Conservation (phyloP, 2,797 vertebrate genomes). For the Melanotaenia boesemani region DNA sequence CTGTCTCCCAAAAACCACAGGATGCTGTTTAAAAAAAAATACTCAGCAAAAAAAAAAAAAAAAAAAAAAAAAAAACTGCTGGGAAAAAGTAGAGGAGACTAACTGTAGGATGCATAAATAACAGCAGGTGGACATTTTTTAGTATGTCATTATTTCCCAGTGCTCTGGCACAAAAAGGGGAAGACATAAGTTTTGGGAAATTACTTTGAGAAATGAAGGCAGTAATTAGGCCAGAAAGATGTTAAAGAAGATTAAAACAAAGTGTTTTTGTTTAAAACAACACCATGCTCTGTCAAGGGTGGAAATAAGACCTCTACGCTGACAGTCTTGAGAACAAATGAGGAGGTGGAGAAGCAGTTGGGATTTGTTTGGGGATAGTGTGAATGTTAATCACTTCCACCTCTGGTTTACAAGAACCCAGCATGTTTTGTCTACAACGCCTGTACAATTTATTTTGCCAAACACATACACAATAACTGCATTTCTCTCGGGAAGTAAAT, state of each 20-base stretch:
- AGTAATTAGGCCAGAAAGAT: constrained; percentile 54
- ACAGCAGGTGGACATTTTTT: constrained; percentile 37
- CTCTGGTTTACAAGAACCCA: constrained; percentile 70
- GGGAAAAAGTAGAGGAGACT: constrained; percentile 12
- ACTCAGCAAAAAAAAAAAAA: constrained; percentile 29
- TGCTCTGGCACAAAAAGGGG: constrained; percentile 5
- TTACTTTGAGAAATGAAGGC: constrained; percentile 45
- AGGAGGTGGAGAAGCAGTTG: constrained; percentile 42
- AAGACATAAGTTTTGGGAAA: constrained; percentile 22
- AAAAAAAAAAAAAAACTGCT: constrained; percentile 3
- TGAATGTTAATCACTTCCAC: constrained; percentile 75
- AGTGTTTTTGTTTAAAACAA: constrained; percentile 54
- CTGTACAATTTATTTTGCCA: constrained; percentile 55
- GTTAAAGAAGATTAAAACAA: constrained; percentile 40
- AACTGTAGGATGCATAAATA: constrained; percentile 30
- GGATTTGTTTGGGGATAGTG: constrained; percentile 54
- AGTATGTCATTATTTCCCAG: constrained; percentile 29
- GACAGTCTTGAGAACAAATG: constrained; percentile 58
- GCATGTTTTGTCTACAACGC: constrained; percentile 63
- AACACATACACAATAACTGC: constrained; percentile 49
- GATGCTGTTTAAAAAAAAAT: constrained; percentile 29
- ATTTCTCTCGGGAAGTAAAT: constrained; percentile 27
- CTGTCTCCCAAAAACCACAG: constrained; percentile 53
- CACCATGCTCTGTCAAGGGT: constrained; percentile 19
- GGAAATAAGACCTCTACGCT: constrained; percentile 54